Conservation (phyloP, 2,797 vertebrate genomes). For the Danio jaintianensis region DNA sequence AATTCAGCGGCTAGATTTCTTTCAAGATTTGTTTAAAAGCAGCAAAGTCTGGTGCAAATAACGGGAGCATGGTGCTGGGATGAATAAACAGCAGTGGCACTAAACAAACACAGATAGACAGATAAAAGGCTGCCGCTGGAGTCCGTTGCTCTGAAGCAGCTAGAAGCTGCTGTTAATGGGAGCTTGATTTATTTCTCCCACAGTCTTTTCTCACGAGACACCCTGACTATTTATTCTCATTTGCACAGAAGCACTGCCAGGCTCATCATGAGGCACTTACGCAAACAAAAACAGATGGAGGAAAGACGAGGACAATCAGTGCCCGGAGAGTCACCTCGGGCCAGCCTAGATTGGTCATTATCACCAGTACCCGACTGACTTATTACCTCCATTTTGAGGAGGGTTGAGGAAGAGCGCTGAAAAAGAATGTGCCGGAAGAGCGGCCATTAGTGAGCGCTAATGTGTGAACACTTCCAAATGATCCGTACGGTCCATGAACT, state of each 20-base stretch:
- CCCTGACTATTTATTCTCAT: conserved; percentile 60
- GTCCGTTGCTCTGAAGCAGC: conserved; percentile 46
- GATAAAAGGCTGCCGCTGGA: conserved; percentile 56
- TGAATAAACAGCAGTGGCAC: conserved; percentile 47
- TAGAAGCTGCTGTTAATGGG: conserved; percentile 56
- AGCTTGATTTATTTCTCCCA: conserved; percentile 58
- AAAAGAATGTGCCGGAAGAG: conserved; percentile 30
- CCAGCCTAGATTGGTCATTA: conserved; percentile 57
- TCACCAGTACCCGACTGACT: conserved; percentile 49
- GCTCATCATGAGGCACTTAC: conserved; percentile 59
- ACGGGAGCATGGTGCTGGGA: background rate
- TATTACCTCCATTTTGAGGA: conserved; percentile 53
- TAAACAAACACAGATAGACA: conserved; percentile 57
- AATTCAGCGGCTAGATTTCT: conserved; percentile 34
- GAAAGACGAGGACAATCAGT: conserved; percentile 50
- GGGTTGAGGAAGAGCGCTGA: conserved; percentile 18
- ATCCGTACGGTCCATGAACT: background rate
- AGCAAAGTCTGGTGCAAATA: conserved; percentile 19
- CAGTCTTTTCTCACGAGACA: conserved; percentile 43
- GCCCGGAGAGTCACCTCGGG: conserved; percentile 56
- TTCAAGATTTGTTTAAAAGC: conserved; percentile 36
- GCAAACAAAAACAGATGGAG: conserved; percentile 51
- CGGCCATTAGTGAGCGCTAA: conserved; percentile 32
- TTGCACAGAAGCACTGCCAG: conserved; percentile 53
- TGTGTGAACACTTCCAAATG: conserved; percentile 25